Base-by-base conservation (phyloP, 2,113 vertebrate genomes). In the Poecile atricapillus region DNA sequence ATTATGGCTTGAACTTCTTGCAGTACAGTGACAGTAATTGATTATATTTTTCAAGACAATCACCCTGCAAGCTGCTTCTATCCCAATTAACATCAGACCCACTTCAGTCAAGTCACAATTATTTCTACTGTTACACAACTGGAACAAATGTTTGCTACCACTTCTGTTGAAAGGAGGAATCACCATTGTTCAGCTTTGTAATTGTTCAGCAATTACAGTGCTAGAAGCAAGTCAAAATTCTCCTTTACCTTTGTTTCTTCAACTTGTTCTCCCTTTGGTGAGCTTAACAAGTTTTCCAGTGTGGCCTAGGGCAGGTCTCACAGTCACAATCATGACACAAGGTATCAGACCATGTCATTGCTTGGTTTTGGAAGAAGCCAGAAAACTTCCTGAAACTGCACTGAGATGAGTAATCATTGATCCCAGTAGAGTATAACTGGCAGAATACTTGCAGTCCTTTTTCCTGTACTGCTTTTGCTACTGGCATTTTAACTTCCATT, bases 21-120 rank as follows among this genome's bases (percentile, higher is more conserved):
- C 87, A 44, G 47, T 75, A 52, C 64, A 50, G n/a, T 89, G 93
- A 93, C 91, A 94, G 64, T 92, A 94, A 95, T 35, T 95, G 56
- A 94, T 92, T 74, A 74, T 52, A 86, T 91, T 90, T 95, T 96
- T 80, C 87, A 83, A 90, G 79, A 86, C 59, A 59, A 13, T 87
- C 46, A 43, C 39, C 55, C 85, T 74, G 59, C 59, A 88, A 96
- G 78, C 59, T 64, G 56, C 52, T 90, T 50, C 63, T 63, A 63
- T 76, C 47, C 75, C 75, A 95, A 93, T 90, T 95, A 95, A 86
- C 90, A 94, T 76, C 82, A 88, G 75, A 80, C 22, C 17, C 5
- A n/a, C 23, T 92, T 77, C 67, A 88, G 87, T 73, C 67, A 91
- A 88, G 43, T 44, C 71, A 47, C 71, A 86, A 71, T 94, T 91